phyloP scores from a whole-genome alignment of 2,113 vertebrate species.

The Lepus americanus region DNA sequence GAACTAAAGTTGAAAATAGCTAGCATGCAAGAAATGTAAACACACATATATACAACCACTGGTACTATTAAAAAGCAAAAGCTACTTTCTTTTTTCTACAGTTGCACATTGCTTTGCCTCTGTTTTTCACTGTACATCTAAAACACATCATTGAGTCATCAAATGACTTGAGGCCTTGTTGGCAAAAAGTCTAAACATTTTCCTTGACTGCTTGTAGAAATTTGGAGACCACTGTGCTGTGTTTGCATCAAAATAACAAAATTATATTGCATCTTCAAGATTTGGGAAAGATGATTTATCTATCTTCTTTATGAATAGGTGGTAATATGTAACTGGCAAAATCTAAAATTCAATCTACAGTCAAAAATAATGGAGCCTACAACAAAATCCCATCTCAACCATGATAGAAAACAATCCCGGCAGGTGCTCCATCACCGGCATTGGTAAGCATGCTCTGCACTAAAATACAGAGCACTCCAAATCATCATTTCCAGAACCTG shows the following conservation, averaged over 20 bases:
- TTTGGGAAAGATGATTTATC: constrained; percentile 41
- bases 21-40: background rate
- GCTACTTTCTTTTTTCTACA: background rate
- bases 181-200: background rate
- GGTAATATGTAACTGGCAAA: constrained; percentile 35
- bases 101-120: background rate
- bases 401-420: background rate
- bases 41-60: background rate
- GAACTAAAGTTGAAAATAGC: constrained; percentile 44
- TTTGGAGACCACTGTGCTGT: background rate
- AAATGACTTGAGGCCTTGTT: background rate
- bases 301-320: constrained; percentile 6
- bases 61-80: constrained; percentile 28
- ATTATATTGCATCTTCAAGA: background rate
- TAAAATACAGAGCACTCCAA: background rate
- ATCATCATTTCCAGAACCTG: background rate
- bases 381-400: constrained; percentile 35
- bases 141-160: constrained; percentile 36
- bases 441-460: background rate
- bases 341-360: background rate
- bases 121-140: constrained; percentile 30
- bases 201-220: constrained; percentile 36
- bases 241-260: background rate
- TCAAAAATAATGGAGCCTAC: background rate
- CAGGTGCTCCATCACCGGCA: constrained; percentile 15